These are phyloP conservation scores for Poeciliopsis infans DNA, from an alignment of 2,797 vertebrate species.

Conservation along the genomic window DNA sequence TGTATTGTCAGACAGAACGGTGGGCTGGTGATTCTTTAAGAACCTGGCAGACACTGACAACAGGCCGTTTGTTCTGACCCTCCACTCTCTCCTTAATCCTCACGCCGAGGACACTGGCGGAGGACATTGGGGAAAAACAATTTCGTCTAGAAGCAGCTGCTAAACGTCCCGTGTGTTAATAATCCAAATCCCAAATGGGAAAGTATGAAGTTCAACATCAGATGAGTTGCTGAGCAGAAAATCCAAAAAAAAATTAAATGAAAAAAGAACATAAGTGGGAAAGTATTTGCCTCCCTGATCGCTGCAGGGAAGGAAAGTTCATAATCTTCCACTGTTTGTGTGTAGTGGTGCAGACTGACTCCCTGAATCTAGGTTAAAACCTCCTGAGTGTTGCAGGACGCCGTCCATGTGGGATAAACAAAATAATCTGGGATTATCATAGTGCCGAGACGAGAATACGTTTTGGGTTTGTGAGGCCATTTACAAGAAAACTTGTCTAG, in stretches of 20 bases:
- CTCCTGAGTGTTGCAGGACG: conserved; percentile 1
- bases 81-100: conserved; percentile 14
- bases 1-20: conserved; percentile 30
- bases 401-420: conserved; percentile 17
- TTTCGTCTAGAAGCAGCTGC: neutral
- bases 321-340: conserved; percentile 6
- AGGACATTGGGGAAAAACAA: neutral
- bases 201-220: neutral
- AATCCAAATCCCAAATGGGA: neutral
- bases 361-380: conserved; percentile 35
- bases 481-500: conserved; percentile 12
- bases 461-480: conserved; percentile 36
- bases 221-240: neutral
- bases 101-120: neutral
- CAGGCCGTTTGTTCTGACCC: conserved; percentile 41
- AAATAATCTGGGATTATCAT: conserved; percentile 24
- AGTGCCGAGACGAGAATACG: neutral
- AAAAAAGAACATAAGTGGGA: neutral
- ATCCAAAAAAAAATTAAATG: neutral
- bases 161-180: neutral
- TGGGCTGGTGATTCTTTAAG: conserved; percentile 48
- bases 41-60: conserved; percentile 21
- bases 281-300: conserved; percentile 8
- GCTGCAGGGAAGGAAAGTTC: conserved; percentile 7
- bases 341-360: conserved; percentile 21